Conservation (phyloP, 2,888 invertebrate genomes). For the Diploptera punctata region DNA sequence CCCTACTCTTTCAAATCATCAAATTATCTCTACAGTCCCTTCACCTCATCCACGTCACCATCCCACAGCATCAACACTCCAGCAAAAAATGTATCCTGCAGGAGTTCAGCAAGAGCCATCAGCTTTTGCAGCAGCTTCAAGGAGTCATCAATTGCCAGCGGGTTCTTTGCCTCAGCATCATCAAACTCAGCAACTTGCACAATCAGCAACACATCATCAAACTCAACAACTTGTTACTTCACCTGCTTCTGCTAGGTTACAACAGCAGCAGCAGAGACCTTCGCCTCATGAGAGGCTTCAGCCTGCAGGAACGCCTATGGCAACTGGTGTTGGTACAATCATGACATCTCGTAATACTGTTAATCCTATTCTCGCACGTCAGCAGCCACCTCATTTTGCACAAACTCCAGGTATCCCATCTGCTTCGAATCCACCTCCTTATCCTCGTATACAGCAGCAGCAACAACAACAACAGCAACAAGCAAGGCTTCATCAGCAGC, state of each 20-base stretch:
- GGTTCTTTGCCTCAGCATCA: slow-evolving; percentile 6
- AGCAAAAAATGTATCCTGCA: slow-evolving; percentile 32
- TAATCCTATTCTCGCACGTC: slow-evolving; percentile 8
- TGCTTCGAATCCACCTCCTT: slow-evolving; percentile 42
- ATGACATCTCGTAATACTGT: slow-evolving; percentile 2
- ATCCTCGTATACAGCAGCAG: slow-evolving; percentile 42
- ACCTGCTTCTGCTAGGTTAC: background rate
- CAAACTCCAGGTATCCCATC: slow-evolving; percentile 14
- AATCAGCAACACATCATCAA: slow-evolving; percentile 11
- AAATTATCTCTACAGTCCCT: slow-evolving; percentile 27
- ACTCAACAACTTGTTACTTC: slow-evolving; percentile 5
- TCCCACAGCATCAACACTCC: slow-evolving; percentile 28
- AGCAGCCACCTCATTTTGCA: slow-evolving; percentile 10
- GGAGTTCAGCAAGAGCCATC: slow-evolving; percentile 11
- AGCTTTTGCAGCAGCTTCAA: slow-evolving; percentile 17
- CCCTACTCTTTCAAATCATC: slow-evolving; percentile 24
- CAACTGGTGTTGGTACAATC: slow-evolving; percentile 18
- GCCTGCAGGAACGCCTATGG: slow-evolving; percentile 11
- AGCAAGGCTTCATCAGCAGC: slow-evolving; percentile 44
- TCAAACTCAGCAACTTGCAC: slow-evolving; percentile 17
- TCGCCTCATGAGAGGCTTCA: slow-evolving; percentile 33
- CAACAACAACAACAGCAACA: slow-evolving; percentile 36
- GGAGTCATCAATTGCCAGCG: slow-evolving; percentile 11
- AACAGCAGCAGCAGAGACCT: slow-evolving; percentile 37
- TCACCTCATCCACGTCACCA: slow-evolving; percentile 38